A percentile compares a stretch with the other conserved stretches of the same genome.
Evolutionary conservation across 2,113 vertebrate species (phyloP).

Genomic region (Limnothrissa miodon): DNA sequence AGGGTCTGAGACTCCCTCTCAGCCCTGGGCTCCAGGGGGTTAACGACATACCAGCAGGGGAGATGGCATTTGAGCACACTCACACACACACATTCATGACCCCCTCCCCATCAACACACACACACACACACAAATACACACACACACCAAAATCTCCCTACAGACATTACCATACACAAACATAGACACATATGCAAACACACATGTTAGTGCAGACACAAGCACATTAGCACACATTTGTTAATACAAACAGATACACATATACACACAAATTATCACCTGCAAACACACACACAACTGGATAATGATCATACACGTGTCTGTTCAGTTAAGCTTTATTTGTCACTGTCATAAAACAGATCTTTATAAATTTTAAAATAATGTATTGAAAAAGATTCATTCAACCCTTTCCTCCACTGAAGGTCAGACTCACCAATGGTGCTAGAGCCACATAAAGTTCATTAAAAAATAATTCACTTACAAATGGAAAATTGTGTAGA

Average conservation of each 20-base stretch:
- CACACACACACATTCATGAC: constrained; percentile 1
- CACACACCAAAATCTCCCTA: neutral
- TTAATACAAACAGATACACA: constrained; percentile 8
- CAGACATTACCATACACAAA: constrained; percentile 7
- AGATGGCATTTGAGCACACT: constrained; percentile 48
- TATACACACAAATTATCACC: neutral
- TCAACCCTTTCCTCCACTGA: neutral
- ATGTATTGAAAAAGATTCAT: neutral
- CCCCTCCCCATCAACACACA: neutral
- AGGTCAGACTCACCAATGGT: neutral
- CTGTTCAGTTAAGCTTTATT: neutral
- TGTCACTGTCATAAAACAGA: neutral
- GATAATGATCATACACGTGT: too few species aligned
- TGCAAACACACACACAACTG: neutral
- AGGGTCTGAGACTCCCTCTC: neutral
- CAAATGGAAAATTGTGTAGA: too few species aligned
- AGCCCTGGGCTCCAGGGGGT: constrained; percentile 59
- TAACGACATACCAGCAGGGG: constrained; percentile 70
- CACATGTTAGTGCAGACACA: neutral
- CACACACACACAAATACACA: neutral
- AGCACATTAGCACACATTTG: constrained; percentile 10
- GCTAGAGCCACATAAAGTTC: too few species aligned
- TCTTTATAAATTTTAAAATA: neutral
- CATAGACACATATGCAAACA: neutral
- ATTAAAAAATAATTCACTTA: too few species aligned